Conservation (phyloP, 2,888 invertebrate genomes). For the Nemurella pictetii region DNA sequence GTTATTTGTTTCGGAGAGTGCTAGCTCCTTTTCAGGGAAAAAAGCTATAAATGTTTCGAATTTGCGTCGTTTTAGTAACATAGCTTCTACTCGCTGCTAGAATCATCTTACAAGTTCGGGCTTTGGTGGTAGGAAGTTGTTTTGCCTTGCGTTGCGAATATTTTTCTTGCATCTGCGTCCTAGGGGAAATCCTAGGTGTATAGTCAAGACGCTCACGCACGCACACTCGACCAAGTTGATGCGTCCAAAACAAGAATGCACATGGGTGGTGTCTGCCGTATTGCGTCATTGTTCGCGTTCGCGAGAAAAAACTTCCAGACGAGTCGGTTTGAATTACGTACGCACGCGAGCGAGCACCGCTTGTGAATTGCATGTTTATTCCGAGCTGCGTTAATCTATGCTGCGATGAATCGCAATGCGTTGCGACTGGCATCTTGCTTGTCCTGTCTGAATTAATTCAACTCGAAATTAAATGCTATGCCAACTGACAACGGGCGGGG, state of each 20-base stretch:
- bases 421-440: background rate
- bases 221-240: too few relatives aligned
- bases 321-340: too few relatives aligned
- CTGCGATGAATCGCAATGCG: too few relatives aligned
- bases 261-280: background rate
- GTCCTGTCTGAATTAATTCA: background rate
- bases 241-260: background rate
- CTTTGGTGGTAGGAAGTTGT: background rate
- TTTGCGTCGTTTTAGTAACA: too few relatives aligned
- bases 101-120: background rate
- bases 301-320: background rate
- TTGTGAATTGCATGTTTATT: too few relatives aligned
- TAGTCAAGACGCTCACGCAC: background rate
- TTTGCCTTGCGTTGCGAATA: too few relatives aligned
- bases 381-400: too few relatives aligned
- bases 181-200: background rate
- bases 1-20: too few relatives aligned
- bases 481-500: background rate
- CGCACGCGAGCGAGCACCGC: too few relatives aligned
- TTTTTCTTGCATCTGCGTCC: background rate
- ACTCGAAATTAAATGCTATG: background rate
- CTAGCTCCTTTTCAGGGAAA: too few relatives aligned
- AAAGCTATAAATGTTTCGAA: background rate
- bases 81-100: too few relatives aligned
- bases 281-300: background rate